Percentiles rank a stretch among this genome's conserved stretches.
Evolutionary conservation across 1,140 invertebrate genomes (phyloP).

Genomic region (Macrobrachium nipponense): DNA sequence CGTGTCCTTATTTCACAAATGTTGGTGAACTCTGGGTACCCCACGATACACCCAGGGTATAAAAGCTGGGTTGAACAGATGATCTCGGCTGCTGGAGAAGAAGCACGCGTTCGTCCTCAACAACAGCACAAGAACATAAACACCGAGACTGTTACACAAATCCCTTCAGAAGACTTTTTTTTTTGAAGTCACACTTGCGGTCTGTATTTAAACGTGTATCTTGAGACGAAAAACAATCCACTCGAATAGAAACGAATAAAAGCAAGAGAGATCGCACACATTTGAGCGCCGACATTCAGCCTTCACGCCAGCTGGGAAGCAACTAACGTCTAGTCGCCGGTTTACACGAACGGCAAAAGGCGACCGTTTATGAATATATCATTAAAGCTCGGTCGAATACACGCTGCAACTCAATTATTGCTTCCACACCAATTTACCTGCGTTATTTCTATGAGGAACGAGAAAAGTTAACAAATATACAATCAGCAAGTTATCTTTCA

Average conservation of each 20-base stretch:
- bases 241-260: neutral
- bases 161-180: neutral
- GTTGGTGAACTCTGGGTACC: no score
- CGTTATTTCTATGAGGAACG: no score
- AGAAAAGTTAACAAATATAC: no score
- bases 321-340: conserved; percentile 48
- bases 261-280: conserved; percentile 28
- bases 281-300: conserved; percentile 26
- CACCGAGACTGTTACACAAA: neutral
- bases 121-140: neutral
- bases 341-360: conserved; percentile 40
- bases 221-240: neutral
- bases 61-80: conserved; percentile 4
- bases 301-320: conserved; percentile 51
- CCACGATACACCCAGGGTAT: no score
- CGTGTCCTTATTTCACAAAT: no score
- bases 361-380: neutral
- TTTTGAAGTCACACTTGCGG: neutral
- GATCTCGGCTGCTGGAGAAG: conserved; percentile 33
- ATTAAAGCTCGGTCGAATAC: neutral
- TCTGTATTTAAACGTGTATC: neutral
- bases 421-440: no score
- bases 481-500: neutral
- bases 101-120: conserved; percentile 23
- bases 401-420: no score